Percentiles rank a stretch among this genome's conserved stretches.
These are phyloP conservation scores for Drosophila infuscata DNA, from an alignment of 2,888 invertebrate species.

Conservation along the genomic window DNA sequence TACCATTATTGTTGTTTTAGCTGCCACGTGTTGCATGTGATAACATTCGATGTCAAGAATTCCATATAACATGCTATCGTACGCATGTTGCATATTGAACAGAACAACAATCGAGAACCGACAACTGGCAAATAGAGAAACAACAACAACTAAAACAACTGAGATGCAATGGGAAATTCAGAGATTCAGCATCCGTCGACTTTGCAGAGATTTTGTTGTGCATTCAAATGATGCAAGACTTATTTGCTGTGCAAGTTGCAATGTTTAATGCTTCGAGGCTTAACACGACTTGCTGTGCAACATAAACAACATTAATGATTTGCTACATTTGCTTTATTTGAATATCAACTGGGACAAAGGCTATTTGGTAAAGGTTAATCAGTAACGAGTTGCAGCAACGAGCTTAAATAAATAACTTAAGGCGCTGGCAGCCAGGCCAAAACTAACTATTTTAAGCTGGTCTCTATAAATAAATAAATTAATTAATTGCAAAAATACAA, in stretches of 20 bases:
- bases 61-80: not conserved
- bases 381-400: not conserved
- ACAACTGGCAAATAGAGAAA: not conserved
- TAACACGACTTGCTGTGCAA: not conserved
- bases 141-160: not conserved
- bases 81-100: conserved; percentile 24
- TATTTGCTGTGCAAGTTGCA: not conserved
- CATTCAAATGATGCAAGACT: not conserved
- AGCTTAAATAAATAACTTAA: no score
- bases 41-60: conserved; percentile 3
- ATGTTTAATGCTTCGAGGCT: not conserved
- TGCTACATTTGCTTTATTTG: not conserved
- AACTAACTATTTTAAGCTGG: not conserved
- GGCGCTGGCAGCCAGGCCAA: not conserved
- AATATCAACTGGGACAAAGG: not conserved
- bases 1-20: conserved; percentile 9
- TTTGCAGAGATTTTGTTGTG: not conserved
- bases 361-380: not conserved
- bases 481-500: no score
- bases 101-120: conserved; percentile 8
- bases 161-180: conserved; percentile 9
- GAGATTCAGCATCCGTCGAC: not conserved
- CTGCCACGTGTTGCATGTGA: conserved; percentile 35
- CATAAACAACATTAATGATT: not conserved
- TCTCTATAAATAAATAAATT: not conserved